Base-by-base conservation (phyloP, 2,888 invertebrate species). In the Philhelius pedissequus region DNA sequence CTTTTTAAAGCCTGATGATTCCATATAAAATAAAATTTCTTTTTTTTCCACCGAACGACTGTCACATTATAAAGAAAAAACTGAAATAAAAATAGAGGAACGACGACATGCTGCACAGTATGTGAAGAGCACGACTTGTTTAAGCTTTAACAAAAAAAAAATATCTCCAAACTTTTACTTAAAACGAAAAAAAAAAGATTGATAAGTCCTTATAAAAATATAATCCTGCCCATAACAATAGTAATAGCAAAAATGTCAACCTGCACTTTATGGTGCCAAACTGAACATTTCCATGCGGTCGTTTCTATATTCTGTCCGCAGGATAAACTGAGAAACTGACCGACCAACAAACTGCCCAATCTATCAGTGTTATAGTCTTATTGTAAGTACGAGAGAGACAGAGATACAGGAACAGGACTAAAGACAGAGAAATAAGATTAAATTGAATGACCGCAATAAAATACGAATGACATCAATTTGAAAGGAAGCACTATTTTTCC, bases 381-480 rank as follows among this genome's bases (percentile, higher is more conserved):
- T 11, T 52, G 27, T 52, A 52, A 30, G 9, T n/a, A n/a, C 13
- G 2, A 38, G 38, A 9, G 20, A 35, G 43, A 48, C 15, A 58
- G 27, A n/a, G 48, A 50, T n/a, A n/a, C 9, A 9, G 45, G n/a
- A n/a, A n/a, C n/a, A n/a, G n/a, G n/a, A n/a, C n/a, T n/a, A n/a
- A n/a, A 54, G 35, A 32, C 6, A 45, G 40, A 77, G 43, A 48
- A 76, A 73, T 78, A 50, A 74, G 69, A 74, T 83, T 78, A 70
- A 83, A 79, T 66, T 74, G 69, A 40, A 83, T 79, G 74, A 79
- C 83, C 83, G 79, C 79, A 83, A 79, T 83, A 83, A 83, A 83
- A 83, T 74, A 79, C 43, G 69, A 79, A 74, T 74, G 79, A 79
- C 83, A 79, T 83, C 79, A 69, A 83, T 83, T 83, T 79, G 69